phyloP scores from a whole-genome alignment of 2,797 vertebrate genomes.

The Valencia hispanica region DNA sequence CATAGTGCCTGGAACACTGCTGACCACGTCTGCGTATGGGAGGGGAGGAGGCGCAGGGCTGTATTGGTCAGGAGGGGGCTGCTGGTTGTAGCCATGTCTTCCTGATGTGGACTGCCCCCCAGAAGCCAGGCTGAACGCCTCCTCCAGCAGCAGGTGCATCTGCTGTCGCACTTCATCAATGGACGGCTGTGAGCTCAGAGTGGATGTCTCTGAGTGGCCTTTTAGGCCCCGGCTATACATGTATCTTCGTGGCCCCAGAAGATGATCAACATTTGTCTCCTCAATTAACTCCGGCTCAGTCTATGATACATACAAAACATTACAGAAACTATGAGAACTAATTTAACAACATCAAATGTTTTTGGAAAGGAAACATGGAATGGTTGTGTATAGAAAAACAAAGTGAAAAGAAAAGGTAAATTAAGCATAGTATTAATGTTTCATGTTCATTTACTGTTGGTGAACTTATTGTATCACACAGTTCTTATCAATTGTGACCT shows the following conservation, averaged over 20 bases:
- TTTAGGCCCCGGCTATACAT: conserved; percentile 87
- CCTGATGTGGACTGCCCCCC: conserved; percentile 89
- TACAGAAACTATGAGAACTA: conserved; percentile 3
- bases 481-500: no score
- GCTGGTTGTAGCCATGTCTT: conserved; percentile 84
- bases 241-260: conserved; percentile 83
- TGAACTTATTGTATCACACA: no score
- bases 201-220: conserved; percentile 97
- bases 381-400: no score
- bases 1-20: conserved; percentile 94
- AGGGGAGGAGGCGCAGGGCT: conserved; percentile 87
- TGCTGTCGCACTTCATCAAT: conserved; percentile 98
- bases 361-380: no score
- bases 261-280: conserved; percentile 94
- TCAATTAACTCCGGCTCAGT: conserved; percentile 97
- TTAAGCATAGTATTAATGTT: no score
- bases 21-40: conserved; percentile 93
- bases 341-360: neutral
- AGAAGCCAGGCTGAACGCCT: conserved; percentile 97
- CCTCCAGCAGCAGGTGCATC: conserved; percentile 98
- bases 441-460: no score
- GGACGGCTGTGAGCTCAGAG: conserved; percentile 98
- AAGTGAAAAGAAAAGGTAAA: no score
- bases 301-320: conserved; percentile 67
- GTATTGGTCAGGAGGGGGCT: conserved; percentile 80